phyloP scores from a whole-genome alignment of 1,140 invertebrate species.

The Ladona fulva region DNA sequence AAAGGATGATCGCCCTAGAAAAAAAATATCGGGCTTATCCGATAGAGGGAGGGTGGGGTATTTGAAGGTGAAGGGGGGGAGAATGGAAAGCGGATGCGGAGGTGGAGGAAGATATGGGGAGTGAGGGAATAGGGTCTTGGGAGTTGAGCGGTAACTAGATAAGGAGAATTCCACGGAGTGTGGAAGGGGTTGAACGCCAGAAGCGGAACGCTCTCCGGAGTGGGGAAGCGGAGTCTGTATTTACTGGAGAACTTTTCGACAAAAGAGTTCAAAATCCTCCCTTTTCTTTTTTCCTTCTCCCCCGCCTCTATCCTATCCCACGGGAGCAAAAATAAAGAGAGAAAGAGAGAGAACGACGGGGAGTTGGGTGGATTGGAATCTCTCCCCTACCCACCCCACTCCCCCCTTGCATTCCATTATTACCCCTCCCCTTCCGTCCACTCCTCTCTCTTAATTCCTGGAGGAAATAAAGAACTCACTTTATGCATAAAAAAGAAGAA shows the following conservation, averaged over 20 bases:
- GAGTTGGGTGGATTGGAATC: not conserved
- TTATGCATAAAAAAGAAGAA: not conserved
- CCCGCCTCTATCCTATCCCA: not conserved
- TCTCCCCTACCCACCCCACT: not conserved
- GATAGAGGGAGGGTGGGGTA: not conserved
- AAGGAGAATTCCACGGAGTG: too few species aligned
- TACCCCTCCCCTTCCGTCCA: not conserved
- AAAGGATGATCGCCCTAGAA: too few species aligned
- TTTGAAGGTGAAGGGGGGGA: not conserved
- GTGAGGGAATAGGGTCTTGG: not conserved
- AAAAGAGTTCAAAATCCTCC: conserved; percentile 9
- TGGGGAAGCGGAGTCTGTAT: not conserved
- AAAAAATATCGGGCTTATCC: too few species aligned
- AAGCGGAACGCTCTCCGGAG: too few species aligned
- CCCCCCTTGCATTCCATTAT: not conserved
- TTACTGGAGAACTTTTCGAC: conserved; percentile 5
- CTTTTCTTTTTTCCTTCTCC: not conserved
- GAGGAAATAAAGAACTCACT: not conserved
- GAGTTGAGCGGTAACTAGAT: too few species aligned
- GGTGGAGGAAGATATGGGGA: not conserved
- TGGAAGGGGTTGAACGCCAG: too few species aligned
- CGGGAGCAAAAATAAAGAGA: not conserved
- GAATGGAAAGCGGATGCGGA: not conserved
- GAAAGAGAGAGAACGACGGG: not conserved
- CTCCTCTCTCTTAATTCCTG: not conserved